Evolutionary conservation across 2,888 invertebrate genomes (phyloP), one percentile per base, ranked within the genome.

Genomic region (Hydropsyche betteni): DNA sequence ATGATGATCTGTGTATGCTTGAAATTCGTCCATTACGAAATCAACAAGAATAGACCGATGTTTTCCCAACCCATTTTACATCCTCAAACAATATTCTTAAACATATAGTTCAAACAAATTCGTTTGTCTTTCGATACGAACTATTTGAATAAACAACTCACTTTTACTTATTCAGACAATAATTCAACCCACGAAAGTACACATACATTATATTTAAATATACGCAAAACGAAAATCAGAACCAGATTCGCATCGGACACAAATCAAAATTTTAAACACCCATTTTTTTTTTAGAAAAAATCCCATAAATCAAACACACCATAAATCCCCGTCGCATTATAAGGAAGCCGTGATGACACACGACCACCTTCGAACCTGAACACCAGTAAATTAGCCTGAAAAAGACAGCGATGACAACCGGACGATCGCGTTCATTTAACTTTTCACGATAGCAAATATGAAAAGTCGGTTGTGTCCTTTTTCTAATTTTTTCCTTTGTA

Each of bases 321-420:
- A 55, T 16, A 55, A 55, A 55, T 14, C 44, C 34, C 24, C n/a
- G 8, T 14, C 72, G 72, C 36, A n/a, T 69, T 8, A 24, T 14
- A 34, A 8, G 44, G 44, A 24, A 24, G 24, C 24, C 24, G 44
- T 4, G 44, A 44, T 10, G 44, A 44, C 44, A 44, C 44, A 44
- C 44, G 44, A 44, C 44, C 44, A 44, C 6, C 6, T 8, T 10
- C 44, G 44, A 44, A 1, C 44, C 6, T 8, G 44, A 1, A 6
- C 1, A 44, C 44, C 10, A 6, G 44, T 72, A 72, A 72, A 72
- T 72, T 61, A 55, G 58, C 36, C 58, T 16, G 33, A 55, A 61
- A 71, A 71, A 33, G 33, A 71, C 55, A 24, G 33, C 71, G 72
- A 72, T 24, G 72, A 72, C 72, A 61, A 34, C 53, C 7, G 36